Base-by-base conservation (phyloP, 2,113 vertebrate genomes). In the Morone chrysops region DNA sequence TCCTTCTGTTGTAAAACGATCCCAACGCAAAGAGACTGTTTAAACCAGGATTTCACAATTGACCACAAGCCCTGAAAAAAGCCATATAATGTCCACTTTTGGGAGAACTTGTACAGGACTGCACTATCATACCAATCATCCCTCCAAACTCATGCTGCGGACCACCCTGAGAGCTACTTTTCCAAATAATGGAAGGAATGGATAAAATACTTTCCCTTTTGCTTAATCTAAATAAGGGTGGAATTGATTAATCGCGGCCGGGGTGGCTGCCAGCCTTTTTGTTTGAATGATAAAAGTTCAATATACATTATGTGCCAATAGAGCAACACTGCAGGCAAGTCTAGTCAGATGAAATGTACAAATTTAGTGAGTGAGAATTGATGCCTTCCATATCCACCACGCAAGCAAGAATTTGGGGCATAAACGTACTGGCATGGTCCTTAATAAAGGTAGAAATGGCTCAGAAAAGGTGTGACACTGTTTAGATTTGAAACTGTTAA, bases 141-240 rank as follows among this genome's bases (percentile, higher is more conserved):
- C 72, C 67, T 86, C 54, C 61, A 86, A 70, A 81, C 41, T 69
- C 82, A 80, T 72, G 76, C 81, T 67, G 77, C 86, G 89, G 92
- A 94, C 92, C 90, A 93, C 92, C 90, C 88, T 89, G 89, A 85
- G 78, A 85, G 87, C 74, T 82, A 80, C 67, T 77, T 93, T 90
- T 85, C 81, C 89, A 90, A 92, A 82, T 92, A 87, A 83, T 87
- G 65, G 81, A 87, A 83, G 83, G 53, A 67, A 54, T 25, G 61
- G 61, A 53, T 73, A 81, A 91, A 89, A 93, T 83, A 78, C 66
- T 89, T 89, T 89, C 84, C 82, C 67, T 31, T 83, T 92, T 83
- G 73, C 78, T 80, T 80, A 83, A 87, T 89, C 78, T 89, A 90
- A 93, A 92, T 91, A 91, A 68, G 31, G 38, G 65, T 77, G 79